A percentile compares a stretch with the other conserved stretches of the same genome.
Conservation (phyloP, 2,113 vertebrate genomes). For the Protomyctophum bolini region DNA sequence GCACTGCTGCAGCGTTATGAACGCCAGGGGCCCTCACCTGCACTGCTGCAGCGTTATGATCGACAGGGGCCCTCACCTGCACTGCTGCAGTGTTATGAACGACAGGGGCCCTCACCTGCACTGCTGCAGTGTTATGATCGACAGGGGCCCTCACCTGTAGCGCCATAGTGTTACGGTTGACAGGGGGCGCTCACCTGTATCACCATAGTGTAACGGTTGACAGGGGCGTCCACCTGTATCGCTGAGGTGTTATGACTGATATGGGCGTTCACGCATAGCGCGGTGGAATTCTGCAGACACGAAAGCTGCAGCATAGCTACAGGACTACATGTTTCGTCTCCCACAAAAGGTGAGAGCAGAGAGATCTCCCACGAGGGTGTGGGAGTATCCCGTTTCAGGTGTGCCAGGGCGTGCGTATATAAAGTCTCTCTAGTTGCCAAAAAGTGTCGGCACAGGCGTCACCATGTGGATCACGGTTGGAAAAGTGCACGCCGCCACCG, state of each 20-base stretch:
- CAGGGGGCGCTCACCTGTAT: too few relatives aligned
- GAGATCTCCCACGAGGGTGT: conserved; percentile 14
- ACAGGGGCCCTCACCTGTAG: too few relatives aligned
- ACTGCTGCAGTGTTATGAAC: too few relatives aligned
- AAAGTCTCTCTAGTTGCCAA: conserved; percentile 50
- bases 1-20: too few relatives aligned
- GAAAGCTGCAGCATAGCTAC: not conserved
- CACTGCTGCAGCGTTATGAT: too few relatives aligned
- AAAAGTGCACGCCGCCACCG: conserved; percentile 46
- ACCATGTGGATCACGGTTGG: conserved; percentile 39
- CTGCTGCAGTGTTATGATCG: too few relatives aligned
- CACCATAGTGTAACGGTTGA: too few relatives aligned
- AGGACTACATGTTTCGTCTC: conserved; percentile 33
- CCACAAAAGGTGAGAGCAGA: conserved; percentile 45
- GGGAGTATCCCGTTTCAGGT: conserved; percentile 33
- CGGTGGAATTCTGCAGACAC: conserved; percentile 31
- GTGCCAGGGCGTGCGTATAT: conserved; percentile 27
- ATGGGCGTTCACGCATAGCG: not conserved
- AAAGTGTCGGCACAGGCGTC: conserved; percentile 52
- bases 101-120: too few relatives aligned
- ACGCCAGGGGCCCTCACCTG: conserved; percentile 46
- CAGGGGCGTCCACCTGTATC: too few relatives aligned
- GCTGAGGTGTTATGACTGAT: too few relatives aligned
- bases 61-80: too few relatives aligned
- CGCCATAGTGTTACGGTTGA: too few relatives aligned